Base-by-base conservation (phyloP, 2,113 vertebrate genomes). In the Sylvia atricapilla region DNA sequence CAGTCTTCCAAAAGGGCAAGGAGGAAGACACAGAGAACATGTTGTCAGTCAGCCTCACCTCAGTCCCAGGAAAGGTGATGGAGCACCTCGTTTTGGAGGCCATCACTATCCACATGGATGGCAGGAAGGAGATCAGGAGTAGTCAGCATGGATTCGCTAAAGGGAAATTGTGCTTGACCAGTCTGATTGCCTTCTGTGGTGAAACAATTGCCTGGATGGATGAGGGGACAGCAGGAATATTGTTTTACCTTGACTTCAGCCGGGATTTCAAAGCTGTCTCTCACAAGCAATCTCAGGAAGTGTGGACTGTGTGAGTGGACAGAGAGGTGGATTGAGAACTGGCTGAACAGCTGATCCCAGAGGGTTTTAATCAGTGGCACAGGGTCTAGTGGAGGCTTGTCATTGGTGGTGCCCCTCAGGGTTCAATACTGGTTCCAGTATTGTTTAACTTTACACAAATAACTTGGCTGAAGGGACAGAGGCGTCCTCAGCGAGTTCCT, bases 391-490 rank as follows among this genome's bases (percentile, higher is more conserved):
- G 14, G 62, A 50, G 31, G 10, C 7, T 8, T 58, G 33, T 3
- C 56, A 41, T 24, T 47, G 7, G 47, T 78, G 28, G 13, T n/a
- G 16, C n/a, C 8, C n/a, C 24, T 20, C 13, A 47, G 1, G n/a
- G n/a, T 7, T 70, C n/a, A 55, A 0, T 49, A 4, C 1, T 79
- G 43, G 25, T 0, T 25, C 31, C 35, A 49, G 35, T 15, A 15
- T 35, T n/a, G 30, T 55, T 56, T 6, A 18, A 9, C 1, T 12
- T 78, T n/a, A n/a, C n/a, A n/a, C n/a, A n/a, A n/a, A n/a, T n/a
- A n/a, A n/a, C n/a, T n/a, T 78, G 30, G 21, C 3, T 64, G 25
- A 63, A 56, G 43, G 27, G 49, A 21, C 30, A 64, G 56, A 49
- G 31, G n/a, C n/a, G 39, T 70, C 56, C 66, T 63, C 30, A 70